Base-by-base conservation (phyloP, 1,140 invertebrate species). In the Hydropsyche tenuis region DNA sequence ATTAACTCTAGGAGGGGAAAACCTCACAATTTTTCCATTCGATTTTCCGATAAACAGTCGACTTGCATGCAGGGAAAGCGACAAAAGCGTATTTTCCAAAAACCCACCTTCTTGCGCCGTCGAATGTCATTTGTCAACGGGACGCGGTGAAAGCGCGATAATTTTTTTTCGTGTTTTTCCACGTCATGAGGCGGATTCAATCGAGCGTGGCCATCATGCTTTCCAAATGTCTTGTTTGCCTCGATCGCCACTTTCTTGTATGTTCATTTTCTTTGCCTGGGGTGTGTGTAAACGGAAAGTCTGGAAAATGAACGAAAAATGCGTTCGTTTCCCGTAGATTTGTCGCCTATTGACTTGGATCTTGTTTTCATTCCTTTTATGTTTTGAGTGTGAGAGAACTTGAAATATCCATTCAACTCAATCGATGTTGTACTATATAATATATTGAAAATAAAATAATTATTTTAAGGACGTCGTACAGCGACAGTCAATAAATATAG, bases 171-270 rank as follows among this genome's bases (percentile, higher is more conserved):
- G 5, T 60, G 23, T 25, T 25, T 23, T 60, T 60, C 56, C 56
- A 27, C 20, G 56, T 60, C 56, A 60, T 60, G 23, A 12, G 56
- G 20, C 56, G 14, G 14, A 60, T 60, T 60, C 56, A 60, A 60
- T 60, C 56, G 56, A 18, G 56, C 23, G 56, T 60, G 22, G 22
- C 20, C 56, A 20, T 60, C 56, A n/a, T n/a, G 56, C 56, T 60
- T 60, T 60, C 56, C 56, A 27, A 60, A 60, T 60, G 56, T 60
- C 56, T 60, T 60, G 56, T 60, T 60, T 60, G 56, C 56, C 56
- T 11, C 48, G 30, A 37, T 37, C 9, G 30, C 30, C 30, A 37
- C 30, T 37, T 9, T 3, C 30, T 37, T 37, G 30, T 37, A 9
- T 37, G 30, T 37, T 37, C 9, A 37, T 37, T 53, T 53, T 4